These are phyloP conservation scores for Melanostoma mellinum DNA, from an alignment of 2,888 invertebrate species.

Conservation along the genomic window DNA sequence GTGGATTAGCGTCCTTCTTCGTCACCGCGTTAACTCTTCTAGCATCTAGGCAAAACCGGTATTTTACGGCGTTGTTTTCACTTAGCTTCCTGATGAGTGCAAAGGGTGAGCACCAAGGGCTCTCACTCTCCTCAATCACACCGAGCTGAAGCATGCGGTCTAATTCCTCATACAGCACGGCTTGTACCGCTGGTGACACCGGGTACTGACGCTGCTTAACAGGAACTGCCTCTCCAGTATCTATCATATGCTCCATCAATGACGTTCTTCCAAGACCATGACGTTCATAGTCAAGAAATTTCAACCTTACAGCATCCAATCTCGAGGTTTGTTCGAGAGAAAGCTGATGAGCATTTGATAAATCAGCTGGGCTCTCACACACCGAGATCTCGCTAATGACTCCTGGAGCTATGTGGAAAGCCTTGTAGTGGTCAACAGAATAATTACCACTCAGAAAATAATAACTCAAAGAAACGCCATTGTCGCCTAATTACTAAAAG, in stretches of 20 bases:
- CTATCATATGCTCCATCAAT: neutral
- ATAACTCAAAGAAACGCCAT: no score
- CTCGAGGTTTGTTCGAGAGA: no score
- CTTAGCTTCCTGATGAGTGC: slow-evolving; percentile 2
- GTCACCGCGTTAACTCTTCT: slow-evolving; percentile 3
- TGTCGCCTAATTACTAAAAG: no score
- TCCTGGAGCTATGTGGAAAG: slow-evolving; percentile 4
- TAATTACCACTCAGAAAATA: no score
- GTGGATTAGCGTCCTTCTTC: no score
- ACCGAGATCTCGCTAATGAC: no score
- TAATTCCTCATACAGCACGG: neutral
- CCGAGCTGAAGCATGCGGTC: neutral
- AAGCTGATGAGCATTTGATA: no score
- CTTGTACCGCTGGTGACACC: slow-evolving; percentile 1
- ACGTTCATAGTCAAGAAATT: neutral
- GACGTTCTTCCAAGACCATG: neutral
- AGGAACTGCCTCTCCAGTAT: slow-evolving; percentile 2
- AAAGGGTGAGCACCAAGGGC: neutral
- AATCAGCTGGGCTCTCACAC: no score
- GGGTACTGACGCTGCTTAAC: slow-evolving; percentile 12
- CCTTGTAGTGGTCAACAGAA: no score
- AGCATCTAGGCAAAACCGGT: neutral
- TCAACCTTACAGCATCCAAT: no score
- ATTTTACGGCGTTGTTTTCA: neutral
- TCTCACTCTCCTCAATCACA: no score